phyloP scores from a whole-genome alignment of 2,888 invertebrate genomes.

The Cantharis rustica region DNA sequence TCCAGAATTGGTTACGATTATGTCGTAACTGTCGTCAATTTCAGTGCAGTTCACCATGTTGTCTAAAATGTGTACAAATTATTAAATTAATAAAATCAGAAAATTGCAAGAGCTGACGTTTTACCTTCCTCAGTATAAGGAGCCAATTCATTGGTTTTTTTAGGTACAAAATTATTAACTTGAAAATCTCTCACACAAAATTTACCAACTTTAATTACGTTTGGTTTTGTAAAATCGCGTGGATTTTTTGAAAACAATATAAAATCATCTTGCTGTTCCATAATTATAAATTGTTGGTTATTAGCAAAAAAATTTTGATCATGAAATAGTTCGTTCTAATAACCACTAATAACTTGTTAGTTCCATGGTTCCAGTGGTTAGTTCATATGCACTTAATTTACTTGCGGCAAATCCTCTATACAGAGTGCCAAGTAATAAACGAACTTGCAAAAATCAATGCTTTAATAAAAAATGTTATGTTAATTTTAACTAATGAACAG shows the following conservation, averaged over 20 bases:
- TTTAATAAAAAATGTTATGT: not conserved
- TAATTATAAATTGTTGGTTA: not conserved
- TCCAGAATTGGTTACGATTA: not conserved
- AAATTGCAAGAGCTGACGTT: not conserved
- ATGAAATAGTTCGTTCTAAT: too few relatives aligned
- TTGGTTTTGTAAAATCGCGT: conserved; percentile 30
- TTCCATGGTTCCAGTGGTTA: too few relatives aligned
- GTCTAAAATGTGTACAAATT: not conserved
- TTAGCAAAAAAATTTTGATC: too few relatives aligned
- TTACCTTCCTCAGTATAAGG: conserved; percentile 32
- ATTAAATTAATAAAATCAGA: not conserved
- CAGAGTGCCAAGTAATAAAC: not conserved
- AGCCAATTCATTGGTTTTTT: conserved; percentile 28
- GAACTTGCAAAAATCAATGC: not conserved
- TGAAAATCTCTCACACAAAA: conserved; percentile 31
- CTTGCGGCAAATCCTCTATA: not conserved
- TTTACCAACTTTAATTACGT: conserved; percentile 29
- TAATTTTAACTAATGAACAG: not conserved
- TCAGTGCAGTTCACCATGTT: not conserved
- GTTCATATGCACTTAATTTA: not conserved
- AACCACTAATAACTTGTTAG: too few relatives aligned
- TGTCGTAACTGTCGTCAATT: not conserved
- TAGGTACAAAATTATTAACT: conserved; percentile 5
- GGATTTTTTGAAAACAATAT: conserved; percentile 35
- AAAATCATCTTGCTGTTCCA: conserved; percentile 12